Base-by-base conservation (phyloP, 2,113 vertebrate species). In the Fulmarus glacialis region DNA sequence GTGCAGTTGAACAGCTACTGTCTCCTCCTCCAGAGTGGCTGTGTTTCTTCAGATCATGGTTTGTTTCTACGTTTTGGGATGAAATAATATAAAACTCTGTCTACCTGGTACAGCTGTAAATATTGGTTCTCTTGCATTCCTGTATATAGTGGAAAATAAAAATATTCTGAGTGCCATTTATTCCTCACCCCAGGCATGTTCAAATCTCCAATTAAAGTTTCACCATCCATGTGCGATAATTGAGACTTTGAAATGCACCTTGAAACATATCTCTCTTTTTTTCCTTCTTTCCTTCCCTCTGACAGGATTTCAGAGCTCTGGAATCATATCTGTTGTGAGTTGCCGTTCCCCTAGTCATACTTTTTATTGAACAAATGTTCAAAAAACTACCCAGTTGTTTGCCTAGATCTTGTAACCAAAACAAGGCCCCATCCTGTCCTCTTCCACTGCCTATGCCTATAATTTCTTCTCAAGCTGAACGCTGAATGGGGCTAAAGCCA, bases 401-500 rank as follows among this genome's bases (percentile, higher is more conserved):
- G 55, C 60, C 52, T 90, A 89, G 67, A 75, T 81, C 74, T 95
- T 73, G 85, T 96, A 91, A 97, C 80, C 55, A 95, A 95, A 95
- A 79, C 68, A 90, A 91, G 89, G 77, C 36, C 52, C 38, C 17
- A 90, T 93, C 48, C 42, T 75, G 42, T 87, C 59, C 60, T 90
- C 59, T 80, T 89, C 55, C 32, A 71, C 83, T 79, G 83, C 56
- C 68, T 48, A 62, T 79, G 63, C 23, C 56, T 84, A 3, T 91
- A 85, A 95, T 93, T 89, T 87, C 68, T 92, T 94, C 89, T 77
- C 81, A 93, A 87, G 32, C 34, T 95, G 91, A 91, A 92, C 1
- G 7, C 48, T 87, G 77, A 82, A 43, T 47, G 36, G 56, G 34
- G 60, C 74, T 82, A 82, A 87, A 87, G 81, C 87, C 93, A 95